These are phyloP conservation scores for Penaeus japonicus DNA, from an alignment of 1,140 invertebrate genomes.

Conservation along the genomic window DNA sequence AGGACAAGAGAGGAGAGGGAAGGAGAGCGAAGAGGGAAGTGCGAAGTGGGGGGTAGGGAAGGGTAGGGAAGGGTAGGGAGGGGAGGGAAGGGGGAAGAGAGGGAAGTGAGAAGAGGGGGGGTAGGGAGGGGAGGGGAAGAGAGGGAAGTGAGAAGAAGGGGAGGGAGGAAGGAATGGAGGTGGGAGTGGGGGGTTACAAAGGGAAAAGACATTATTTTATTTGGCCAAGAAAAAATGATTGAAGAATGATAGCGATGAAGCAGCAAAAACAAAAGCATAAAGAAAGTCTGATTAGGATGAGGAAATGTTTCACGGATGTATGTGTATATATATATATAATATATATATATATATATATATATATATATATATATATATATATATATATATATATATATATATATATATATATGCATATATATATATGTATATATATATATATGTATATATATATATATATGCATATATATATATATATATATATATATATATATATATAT, in stretches of 20 bases:
- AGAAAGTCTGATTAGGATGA: too few relatives aligned
- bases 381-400: not conserved
- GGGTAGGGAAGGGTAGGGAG: not conserved
- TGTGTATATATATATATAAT: not conserved
- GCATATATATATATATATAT: not conserved
- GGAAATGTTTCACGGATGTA: constrained; percentile 1
- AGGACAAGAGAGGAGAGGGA: too few relatives aligned
- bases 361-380: not conserved
- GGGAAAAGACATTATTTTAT: too few relatives aligned
- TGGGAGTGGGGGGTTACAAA: too few relatives aligned
- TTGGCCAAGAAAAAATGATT: too few relatives aligned
- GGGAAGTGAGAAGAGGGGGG: not conserved
- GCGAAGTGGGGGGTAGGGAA: not conserved
- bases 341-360: not conserved
- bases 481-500: not conserved
- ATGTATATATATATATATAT: not conserved
- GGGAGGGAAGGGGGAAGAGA: not conserved
- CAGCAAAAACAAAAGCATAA: too few relatives aligned
- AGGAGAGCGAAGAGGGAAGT: not conserved
- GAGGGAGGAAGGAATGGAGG: too few relatives aligned
- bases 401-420: not conserved
- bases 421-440: not conserved
- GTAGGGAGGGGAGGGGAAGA: not conserved
- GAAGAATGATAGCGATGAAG: too few relatives aligned
- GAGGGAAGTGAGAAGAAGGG: not conserved